Conservation (phyloP, 1,140 invertebrate species). For the Helicoverpa zea region DNA sequence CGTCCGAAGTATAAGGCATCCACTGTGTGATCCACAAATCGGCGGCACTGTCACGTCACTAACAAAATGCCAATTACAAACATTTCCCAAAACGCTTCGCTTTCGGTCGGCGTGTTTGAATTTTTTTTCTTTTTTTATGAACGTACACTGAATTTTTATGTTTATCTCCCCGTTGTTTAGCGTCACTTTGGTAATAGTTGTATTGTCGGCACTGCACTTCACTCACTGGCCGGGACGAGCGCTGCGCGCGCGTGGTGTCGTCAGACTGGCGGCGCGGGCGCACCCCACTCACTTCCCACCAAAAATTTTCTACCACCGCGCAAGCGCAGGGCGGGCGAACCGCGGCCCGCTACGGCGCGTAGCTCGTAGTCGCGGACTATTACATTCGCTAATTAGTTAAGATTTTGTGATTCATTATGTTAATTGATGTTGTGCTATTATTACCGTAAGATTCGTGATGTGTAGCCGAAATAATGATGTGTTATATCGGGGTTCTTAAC, state of each 20-base stretch:
- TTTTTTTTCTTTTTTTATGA: conserved; percentile 62
- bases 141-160: conserved; percentile 82
- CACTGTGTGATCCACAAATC: conserved; percentile 69
- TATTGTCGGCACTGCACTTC: conserved; percentile 67
- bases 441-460: conserved; percentile 41
- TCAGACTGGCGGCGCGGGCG: conserved; percentile 80
- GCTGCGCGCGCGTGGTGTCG: conserved; percentile 72
- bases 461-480: conserved; percentile 31
- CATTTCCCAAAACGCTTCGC: conserved; percentile 68
- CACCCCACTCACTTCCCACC: conserved; percentile 84
- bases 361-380: conserved; percentile 18
- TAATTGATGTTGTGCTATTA: conserved; percentile 43
- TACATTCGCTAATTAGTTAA: conserved; percentile 40
- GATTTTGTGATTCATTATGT: conserved; percentile 42
- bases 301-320: conserved; percentile 83
- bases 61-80: conserved; percentile 84
- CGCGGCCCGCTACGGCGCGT: conserved; percentile 69
- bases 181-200: conserved; percentile 63
- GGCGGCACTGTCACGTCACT: conserved; percentile 79
- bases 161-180: conserved; percentile 60
- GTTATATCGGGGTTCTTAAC: conserved; percentile 5
- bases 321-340: conserved; percentile 58
- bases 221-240: conserved; percentile 69
- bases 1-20: conserved; percentile 69
- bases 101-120: conserved; percentile 52